A percentile compares a stretch with the other conserved stretches of the same genome.
Evolutionary conservation across 2,797 vertebrate genomes (phyloP).

Genomic region (Nasua narica): DNA sequence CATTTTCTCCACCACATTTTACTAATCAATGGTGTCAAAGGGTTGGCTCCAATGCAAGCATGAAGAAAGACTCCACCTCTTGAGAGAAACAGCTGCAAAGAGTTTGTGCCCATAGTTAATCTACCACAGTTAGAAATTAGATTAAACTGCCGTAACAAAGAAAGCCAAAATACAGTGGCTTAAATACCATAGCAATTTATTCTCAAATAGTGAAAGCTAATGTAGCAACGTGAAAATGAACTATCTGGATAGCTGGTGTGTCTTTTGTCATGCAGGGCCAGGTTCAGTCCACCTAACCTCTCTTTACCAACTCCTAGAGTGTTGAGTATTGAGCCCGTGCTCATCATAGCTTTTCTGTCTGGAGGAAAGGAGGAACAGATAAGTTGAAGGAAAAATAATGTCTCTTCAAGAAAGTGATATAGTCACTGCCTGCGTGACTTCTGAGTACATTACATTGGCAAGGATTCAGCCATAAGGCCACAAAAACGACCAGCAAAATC

Average conservation of each 20-base stretch:
- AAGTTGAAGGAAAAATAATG: background rate
- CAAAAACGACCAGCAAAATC: background rate
- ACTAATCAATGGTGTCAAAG: background rate
- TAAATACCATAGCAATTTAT: background rate
- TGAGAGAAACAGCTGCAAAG: background rate
- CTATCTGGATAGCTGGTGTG: background rate
- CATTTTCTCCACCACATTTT: background rate
- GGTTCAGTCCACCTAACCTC: background rate
- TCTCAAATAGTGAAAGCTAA: background rate
- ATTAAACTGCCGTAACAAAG: background rate
- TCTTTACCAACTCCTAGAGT: background rate
- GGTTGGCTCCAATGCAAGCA: background rate
- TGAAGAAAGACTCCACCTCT: background rate
- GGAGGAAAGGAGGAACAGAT: background rate
- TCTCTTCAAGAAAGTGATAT: background rate
- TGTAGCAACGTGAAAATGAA: background rate
- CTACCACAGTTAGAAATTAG: background rate
- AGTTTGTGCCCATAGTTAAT: background rate
- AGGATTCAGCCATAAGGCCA: background rate
- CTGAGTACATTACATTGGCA: background rate
- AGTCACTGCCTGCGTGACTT: background rate
- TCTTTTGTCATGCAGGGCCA: background rate
- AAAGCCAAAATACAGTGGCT: background rate
- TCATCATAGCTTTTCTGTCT: background rate
- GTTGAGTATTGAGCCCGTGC: background rate